phyloP scores from a whole-genome alignment of 2,888 invertebrate genomes.

The Caradrina kadenii region DNA sequence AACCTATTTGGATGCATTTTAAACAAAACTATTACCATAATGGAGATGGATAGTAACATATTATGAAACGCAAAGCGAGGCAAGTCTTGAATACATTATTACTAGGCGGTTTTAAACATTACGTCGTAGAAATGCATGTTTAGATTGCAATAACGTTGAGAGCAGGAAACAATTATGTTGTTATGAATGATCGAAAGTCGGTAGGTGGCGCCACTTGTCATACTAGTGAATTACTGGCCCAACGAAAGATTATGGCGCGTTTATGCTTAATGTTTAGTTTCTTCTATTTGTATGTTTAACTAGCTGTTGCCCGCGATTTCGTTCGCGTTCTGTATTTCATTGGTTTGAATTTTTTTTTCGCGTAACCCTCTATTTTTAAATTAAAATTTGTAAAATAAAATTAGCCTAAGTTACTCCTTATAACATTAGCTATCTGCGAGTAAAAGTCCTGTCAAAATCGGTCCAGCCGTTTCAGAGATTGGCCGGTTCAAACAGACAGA shows the following conservation, averaged over 20 bases:
- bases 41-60: constrained; percentile 25
- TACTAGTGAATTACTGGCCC: constrained; percentile 41
- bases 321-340: too few species aligned
- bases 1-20: constrained; percentile 38
- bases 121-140: constrained; percentile 50
- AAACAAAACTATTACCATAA: constrained; percentile 41
- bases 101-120: constrained; percentile 46
- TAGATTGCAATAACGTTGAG: constrained; percentile 39
- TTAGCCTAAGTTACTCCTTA: too few species aligned
- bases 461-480: too few species aligned
- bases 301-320: neutral
- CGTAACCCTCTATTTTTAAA: too few species aligned
- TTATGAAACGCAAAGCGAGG: constrained; percentile 46
- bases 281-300: constrained; percentile 13
- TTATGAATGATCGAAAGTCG: constrained; percentile 45
- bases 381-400: too few species aligned
- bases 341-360: too few species aligned
- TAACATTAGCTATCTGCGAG: too few species aligned
- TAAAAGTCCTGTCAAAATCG: too few species aligned
- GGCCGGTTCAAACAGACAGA: too few species aligned
- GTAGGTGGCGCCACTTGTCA: constrained; percentile 50
- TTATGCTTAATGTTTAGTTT: constrained; percentile 31
- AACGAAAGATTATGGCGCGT: constrained; percentile 33
- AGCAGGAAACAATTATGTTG: constrained; percentile 58
- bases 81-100: constrained; percentile 44